Conservation (phyloP, 1,140 invertebrate genomes). For the Pentalonia nigronervosa region DNA sequence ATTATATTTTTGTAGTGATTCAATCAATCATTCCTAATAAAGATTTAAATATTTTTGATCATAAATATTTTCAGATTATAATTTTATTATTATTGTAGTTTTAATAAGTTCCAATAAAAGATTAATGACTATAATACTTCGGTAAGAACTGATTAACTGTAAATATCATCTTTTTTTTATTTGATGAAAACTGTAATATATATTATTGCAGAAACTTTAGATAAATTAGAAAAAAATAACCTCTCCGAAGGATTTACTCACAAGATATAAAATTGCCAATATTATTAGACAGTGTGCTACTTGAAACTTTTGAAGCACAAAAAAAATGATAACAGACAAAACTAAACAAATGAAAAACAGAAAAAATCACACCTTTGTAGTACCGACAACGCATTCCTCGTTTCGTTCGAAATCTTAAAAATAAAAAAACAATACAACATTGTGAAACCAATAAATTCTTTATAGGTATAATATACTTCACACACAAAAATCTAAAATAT, state of each 20-base stretch:
- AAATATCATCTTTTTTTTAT: neutral
- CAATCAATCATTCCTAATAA: neutral
- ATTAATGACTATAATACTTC: neutral
- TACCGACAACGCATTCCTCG: neutral
- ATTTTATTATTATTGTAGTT: neutral
- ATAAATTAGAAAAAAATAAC: neutral
- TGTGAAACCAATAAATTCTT: neutral
- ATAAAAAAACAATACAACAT: neutral
- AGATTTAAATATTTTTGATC: neutral
- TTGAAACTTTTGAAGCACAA: neutral
- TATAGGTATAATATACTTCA: neutral
- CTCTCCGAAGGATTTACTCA: neutral
- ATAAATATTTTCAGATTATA: neutral
- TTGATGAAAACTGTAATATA: neutral
- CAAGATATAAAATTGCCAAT: neutral
- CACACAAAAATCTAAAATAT: neutral
- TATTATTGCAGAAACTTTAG: neutral
- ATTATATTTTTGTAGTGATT: neutral
- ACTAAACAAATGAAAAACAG: neutral
- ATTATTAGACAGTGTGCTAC: neutral
- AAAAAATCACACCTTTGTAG: neutral
- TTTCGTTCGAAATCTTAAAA: neutral
- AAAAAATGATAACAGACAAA: neutral
- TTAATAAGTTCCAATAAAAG: neutral
- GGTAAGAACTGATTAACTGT: neutral